Conservation (phyloP, 2,797 vertebrate genomes). For the Notamacropus eugenii region DNA sequence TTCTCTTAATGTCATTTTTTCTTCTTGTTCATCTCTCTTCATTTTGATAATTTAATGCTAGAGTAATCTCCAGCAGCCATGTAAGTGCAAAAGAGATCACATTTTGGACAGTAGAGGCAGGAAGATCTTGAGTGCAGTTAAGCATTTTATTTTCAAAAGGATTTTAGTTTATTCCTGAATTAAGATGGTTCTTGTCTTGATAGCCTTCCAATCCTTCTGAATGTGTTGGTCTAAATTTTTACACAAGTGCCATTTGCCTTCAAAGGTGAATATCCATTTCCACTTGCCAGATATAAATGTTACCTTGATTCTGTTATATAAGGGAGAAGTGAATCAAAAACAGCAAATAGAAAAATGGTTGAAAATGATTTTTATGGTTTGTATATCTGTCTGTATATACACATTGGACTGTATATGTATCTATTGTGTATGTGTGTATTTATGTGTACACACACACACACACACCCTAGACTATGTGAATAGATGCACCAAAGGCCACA, state of each 20-base stretch:
- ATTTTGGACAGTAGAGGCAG: background rate
- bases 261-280: background rate
- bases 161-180: background rate
- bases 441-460: no score
- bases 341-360: background rate
- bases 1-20: conserved; percentile 2
- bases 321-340: background rate
- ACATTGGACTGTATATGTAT: background rate
- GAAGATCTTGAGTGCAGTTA: background rate
- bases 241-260: background rate
- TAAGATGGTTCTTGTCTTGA: conserved; percentile 16
- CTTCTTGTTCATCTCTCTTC: background rate
- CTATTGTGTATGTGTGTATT: background rate
- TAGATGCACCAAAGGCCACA: background rate
- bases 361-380: background rate
- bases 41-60: background rate
- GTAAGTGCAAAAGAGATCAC: background rate
- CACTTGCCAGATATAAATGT: background rate
- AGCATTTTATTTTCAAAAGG: conserved; percentile 39
- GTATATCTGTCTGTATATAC: background rate
- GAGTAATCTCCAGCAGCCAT: background rate
- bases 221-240: background rate
- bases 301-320: background rate
- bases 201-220: background rate
- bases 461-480: background rate